Evolutionary conservation across 2,113 vertebrate genomes (phyloP).

Genomic region (Hemicordylus capensis): DNA sequence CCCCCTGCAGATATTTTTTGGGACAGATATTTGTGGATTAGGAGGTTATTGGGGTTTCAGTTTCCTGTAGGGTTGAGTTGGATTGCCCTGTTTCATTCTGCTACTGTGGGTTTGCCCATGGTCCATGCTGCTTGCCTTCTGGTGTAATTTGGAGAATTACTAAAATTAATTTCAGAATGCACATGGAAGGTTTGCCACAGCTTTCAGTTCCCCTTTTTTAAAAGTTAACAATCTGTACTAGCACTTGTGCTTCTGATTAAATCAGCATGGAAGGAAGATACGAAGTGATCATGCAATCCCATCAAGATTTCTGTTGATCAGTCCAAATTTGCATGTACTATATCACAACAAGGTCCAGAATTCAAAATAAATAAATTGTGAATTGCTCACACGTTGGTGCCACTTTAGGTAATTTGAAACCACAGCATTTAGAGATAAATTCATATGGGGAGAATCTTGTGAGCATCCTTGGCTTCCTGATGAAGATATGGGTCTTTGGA

Average conservation of each 20-base stretch:
- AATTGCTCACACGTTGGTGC: background rate
- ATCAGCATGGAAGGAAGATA: background rate
- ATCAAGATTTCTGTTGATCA: background rate
- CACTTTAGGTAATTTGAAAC: background rate
- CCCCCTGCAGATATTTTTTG: too few species aligned
- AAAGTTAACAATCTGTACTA: background rate
- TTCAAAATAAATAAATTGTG: background rate
- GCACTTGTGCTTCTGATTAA: background rate
- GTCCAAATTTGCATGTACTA: background rate
- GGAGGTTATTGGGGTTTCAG: background rate
- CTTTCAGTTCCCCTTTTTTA: background rate
- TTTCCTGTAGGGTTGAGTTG: too few species aligned
- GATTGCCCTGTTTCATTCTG: background rate
- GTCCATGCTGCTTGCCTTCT: background rate
- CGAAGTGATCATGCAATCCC: background rate
- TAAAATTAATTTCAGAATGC: background rate
- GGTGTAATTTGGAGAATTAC: background rate
- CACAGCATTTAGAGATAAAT: background rate
- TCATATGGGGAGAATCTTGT: background rate
- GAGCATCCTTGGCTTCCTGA: background rate
- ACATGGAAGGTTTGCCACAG: background rate
- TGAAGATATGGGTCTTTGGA: background rate
- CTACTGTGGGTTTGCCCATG: background rate
- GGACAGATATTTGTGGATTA: background rate
- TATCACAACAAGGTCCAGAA: background rate